A percentile compares a stretch with the other conserved stretches of the same genome.
phyloP scores from a whole-genome alignment of 1,140 invertebrate genomes.

The Leptinotarsa defecta region DNA sequence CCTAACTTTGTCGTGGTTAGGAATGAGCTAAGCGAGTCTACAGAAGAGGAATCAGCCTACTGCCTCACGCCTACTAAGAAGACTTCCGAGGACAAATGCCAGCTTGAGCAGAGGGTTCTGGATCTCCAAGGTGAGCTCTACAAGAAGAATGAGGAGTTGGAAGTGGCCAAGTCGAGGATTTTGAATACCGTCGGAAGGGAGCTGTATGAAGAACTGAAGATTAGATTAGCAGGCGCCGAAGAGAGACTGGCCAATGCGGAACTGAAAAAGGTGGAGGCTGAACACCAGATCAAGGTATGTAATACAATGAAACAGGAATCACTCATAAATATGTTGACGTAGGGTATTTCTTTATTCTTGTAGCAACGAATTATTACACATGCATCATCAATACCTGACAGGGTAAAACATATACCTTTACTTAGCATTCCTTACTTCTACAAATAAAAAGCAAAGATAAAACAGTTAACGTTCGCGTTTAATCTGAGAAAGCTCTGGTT shows the following conservation, averaged over 20 bases:
- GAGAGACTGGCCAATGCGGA: neutral
- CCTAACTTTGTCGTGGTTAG: neutral
- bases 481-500: too few species aligned
- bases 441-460: too few species aligned
- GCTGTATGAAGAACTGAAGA: neutral
- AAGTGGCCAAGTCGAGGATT: neutral
- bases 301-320: too few species aligned
- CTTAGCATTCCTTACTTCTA: too few species aligned
- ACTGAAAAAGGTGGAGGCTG: neutral
- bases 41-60: slow-evolving; percentile 22
- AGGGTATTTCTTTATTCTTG: too few species aligned
- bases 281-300: slow-evolving; percentile 14
- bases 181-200: neutral
- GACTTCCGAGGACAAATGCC: slow-evolving; percentile 2
- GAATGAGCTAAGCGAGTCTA: neutral
- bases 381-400: too few species aligned
- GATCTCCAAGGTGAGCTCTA: slow-evolving; percentile 11
- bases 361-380: too few species aligned
- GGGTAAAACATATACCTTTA: too few species aligned
- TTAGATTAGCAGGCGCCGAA: neutral
- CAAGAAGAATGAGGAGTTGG: slow-evolving; percentile 11
- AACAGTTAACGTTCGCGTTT: too few species aligned
- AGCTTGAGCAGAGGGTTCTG: neutral
- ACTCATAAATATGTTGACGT: too few species aligned
- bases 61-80: slow-evolving; percentile 11